Evolutionary conservation across 23 tunicate species (phyloP), one percentile per base, ranked within the genome.

Genomic region (Styela plicata): DNA sequence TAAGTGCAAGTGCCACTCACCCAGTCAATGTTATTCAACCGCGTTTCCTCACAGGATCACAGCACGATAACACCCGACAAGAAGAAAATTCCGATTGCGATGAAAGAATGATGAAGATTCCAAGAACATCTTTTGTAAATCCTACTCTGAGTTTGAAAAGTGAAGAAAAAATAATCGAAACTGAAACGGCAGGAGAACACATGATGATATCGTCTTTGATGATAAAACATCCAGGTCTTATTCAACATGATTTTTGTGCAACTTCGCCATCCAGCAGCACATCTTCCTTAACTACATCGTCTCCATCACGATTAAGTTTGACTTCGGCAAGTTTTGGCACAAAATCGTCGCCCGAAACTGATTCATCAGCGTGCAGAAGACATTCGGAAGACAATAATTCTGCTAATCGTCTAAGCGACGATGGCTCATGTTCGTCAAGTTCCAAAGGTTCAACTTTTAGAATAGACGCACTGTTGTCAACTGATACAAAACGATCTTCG

Each of bases 391-490:
- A 44, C 7, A 44, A 44, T 44, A 44, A 44, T 13, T 44, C 57
- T 44, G 7, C 57, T 44, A 44, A 44, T 44, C 57, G 57, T 7
- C 57, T 44, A 7, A 44, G 57, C 13, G 71, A 25, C 22, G 31
- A 1, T 0, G 24, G 31, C 22, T 67, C 71, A 29, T 67, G 17
- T 67, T 29, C 71, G n/a, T 18, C 0, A 22, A 29, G 31, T 25
- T 29, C 64, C 28, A 76, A 76, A n/a, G 64, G 81, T 26, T 76
- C 81, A 13, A 53, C 28, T 20, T 76, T 76, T 27, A 36, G 81
- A 44, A 76, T 76, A 0, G 81, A 52, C n/a, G 81, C 81, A 33
- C 17, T 76, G 33, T 0, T 76, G 64, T 52, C 81, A 13, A 19
- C 65, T 0, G 53, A 76, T 22, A 27, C 66, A 17, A 57, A 76